Conservation (phyloP, 2,888 invertebrate genomes). For the Gymnocheta viridis region DNA sequence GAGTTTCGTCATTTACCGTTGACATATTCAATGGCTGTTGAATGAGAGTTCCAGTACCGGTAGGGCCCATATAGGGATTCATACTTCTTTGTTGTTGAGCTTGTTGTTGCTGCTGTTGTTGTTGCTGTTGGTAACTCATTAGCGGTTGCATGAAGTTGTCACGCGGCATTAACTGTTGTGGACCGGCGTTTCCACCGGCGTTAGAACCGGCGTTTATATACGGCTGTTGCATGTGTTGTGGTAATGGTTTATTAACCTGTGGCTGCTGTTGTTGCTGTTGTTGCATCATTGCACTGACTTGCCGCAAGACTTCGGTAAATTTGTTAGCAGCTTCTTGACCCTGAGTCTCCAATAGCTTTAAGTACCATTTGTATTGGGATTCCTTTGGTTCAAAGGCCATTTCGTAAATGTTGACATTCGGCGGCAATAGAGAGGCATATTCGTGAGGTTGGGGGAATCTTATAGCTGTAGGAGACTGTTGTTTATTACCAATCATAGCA, state of each 20-base stretch:
- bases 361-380: slow-evolving; percentile 84
- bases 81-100: slow-evolving; percentile 72
- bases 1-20: slow-evolving; percentile 74
- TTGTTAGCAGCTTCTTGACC: slow-evolving; percentile 84
- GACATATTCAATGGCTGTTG: slow-evolving; percentile 57
- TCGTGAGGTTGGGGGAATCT: slow-evolving; percentile 79
- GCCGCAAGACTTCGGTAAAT: slow-evolving; percentile 82
- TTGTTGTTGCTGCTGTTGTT: slow-evolving; percentile 70
- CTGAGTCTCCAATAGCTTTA: slow-evolving; percentile 83
- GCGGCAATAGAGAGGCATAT: slow-evolving; percentile 83
- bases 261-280: slow-evolving; percentile 73
- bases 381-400: slow-evolving; percentile 84
- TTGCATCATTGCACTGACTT: slow-evolving; percentile 79
- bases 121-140: slow-evolving; percentile 64
- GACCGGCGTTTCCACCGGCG: slow-evolving; percentile 32
- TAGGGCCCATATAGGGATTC: slow-evolving; percentile 67
- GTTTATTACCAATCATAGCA: slow-evolving; percentile 71
- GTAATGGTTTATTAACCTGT: slow-evolving; percentile 65
- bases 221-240: slow-evolving; percentile 67
- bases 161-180: slow-evolving; percentile 60
- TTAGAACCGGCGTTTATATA: slow-evolving; percentile 48
- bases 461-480: slow-evolving; percentile 72
- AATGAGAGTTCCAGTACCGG: slow-evolving; percentile 65
- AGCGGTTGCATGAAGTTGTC: slow-evolving; percentile 64
- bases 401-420: slow-evolving; percentile 84